These are phyloP conservation scores for Enteromius radiatus DNA, from an alignment of 2,797 vertebrate genomes.

Conservation along the genomic window DNA sequence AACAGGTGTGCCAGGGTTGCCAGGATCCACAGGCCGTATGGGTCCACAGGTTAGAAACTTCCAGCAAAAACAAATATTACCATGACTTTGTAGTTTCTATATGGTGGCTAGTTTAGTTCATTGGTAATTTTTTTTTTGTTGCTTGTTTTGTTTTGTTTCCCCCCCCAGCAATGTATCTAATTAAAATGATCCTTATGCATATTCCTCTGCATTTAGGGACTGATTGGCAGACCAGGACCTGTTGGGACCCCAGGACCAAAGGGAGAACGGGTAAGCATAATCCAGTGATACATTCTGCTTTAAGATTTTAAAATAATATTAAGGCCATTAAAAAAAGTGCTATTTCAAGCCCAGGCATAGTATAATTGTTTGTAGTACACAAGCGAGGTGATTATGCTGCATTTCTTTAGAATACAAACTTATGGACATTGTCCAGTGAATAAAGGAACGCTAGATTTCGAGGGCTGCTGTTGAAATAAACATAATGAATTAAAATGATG, in stretches of 20 bases:
- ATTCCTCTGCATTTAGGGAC: constrained; percentile 78
- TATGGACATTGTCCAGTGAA: background rate
- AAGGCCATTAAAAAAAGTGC: background rate
- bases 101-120: background rate
- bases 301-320: background rate
- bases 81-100: background rate
- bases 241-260: constrained; percentile 82
- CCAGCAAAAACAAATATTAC: background rate
- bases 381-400: background rate
- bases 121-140: background rate
- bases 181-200: background rate
- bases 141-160: too few species aligned
- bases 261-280: constrained; percentile 87
- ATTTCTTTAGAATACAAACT: background rate
- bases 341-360: background rate
- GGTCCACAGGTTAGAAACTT: constrained; percentile 83
- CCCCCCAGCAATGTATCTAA: background rate
- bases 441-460: background rate
- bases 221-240: constrained; percentile 88
- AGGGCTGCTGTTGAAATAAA: background rate
- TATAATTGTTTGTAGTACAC: background rate
- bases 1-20: constrained; percentile 85
- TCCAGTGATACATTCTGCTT: background rate
- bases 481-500: background rate
- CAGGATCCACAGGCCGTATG: constrained; percentile 82